These are phyloP conservation scores for Neofelis nebulosa DNA, from an alignment of 2,113 vertebrate genomes.

Conservation along the genomic window DNA sequence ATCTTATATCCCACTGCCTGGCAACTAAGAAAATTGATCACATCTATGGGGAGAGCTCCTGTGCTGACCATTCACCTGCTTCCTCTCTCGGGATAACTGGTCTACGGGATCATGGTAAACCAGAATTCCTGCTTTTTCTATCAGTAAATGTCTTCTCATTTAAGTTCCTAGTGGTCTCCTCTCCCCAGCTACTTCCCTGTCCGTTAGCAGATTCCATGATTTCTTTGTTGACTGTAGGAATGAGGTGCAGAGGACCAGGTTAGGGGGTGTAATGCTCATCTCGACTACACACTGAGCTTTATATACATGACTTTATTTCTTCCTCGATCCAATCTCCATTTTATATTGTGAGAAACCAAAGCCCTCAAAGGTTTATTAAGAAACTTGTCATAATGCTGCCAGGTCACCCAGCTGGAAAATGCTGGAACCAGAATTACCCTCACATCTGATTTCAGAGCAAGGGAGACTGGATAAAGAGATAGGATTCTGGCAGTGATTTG, in stretches of 20 bases:
- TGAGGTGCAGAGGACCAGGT: not conserved
- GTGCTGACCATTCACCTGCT: not conserved
- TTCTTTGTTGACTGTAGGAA: not conserved
- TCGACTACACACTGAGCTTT: not conserved
- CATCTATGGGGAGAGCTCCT: not conserved
- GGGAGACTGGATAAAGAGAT: not conserved
- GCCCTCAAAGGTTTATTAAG: not conserved
- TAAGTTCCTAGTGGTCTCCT: not conserved
- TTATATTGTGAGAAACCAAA: not conserved
- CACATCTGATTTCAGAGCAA: not conserved
- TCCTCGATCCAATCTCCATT: not conserved
- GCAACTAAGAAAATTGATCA: not conserved
- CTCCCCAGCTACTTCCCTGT: not conserved
- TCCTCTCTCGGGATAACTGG: not conserved
- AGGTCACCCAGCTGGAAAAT: not conserved
- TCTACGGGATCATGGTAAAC: not conserved
- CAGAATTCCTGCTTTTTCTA: not conserved
- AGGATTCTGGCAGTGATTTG: not conserved
- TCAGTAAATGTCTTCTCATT: not conserved
- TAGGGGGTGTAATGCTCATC: no score
- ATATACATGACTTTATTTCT: not conserved
- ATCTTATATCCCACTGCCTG: not conserved
- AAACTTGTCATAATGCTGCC: not conserved
- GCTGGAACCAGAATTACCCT: not conserved
- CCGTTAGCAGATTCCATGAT: not conserved